These are phyloP conservation scores for Paraplagusia blochii DNA, from an alignment of 2,113 vertebrate genomes.

Conservation along the genomic window DNA sequence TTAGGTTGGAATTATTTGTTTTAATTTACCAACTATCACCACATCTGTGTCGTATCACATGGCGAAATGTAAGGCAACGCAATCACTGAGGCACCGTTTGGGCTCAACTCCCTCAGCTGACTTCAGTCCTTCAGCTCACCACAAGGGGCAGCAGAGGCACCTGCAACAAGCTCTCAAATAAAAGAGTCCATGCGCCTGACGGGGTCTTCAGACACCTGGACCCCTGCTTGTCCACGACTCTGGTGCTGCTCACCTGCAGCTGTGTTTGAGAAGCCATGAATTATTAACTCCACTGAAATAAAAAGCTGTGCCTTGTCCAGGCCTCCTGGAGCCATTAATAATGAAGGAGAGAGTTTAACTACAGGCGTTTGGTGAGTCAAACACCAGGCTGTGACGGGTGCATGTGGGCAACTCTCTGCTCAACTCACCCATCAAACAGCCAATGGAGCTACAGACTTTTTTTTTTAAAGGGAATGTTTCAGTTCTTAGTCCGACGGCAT, in stretches of 20 bases:
- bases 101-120: constrained; percentile 24
- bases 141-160: constrained; percentile 44
- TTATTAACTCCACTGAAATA: constrained; percentile 81
- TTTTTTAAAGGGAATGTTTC: no score
- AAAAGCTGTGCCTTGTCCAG: constrained; percentile 73
- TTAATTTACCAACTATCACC: no score
- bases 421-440: constrained; percentile 10
- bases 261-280: constrained; percentile 68
- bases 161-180: constrained; percentile 59
- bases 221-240: constrained; percentile 59
- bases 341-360: constrained; percentile 73
- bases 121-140: constrained; percentile 31
- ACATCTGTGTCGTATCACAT: no score
- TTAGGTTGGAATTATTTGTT: no score
- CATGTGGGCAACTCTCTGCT: constrained; percentile 26
- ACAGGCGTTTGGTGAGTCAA: constrained; percentile 77
- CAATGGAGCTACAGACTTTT: constrained; percentile 26
- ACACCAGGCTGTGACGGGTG: constrained; percentile 69
- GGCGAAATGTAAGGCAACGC: no score
- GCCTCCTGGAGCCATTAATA: constrained; percentile 76
- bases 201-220: constrained; percentile 62
- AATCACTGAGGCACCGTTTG: background rate
- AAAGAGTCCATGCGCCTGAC: constrained; percentile 65
- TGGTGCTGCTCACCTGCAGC: constrained; percentile 64
- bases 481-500: no score